Evolutionary conservation across 35 echinoderm and acorn worm genomes (phyloP).

Genomic region (Heliocidaris tuberculata): DNA sequence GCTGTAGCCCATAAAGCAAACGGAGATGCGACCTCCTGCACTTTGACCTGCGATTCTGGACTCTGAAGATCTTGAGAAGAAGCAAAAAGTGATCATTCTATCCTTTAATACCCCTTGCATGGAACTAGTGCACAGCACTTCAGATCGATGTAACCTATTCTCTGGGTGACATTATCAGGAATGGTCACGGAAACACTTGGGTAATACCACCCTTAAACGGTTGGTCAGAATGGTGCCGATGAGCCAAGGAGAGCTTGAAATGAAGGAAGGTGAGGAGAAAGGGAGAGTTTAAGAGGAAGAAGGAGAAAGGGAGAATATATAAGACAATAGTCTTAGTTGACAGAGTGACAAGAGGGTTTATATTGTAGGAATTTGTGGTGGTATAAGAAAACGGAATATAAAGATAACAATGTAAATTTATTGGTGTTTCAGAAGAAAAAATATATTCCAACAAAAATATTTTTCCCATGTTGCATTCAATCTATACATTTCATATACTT

Average conservation of each 20-base stretch:
- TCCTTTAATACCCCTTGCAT: background rate
- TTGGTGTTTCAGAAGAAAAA: too few species aligned
- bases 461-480: too few species aligned
- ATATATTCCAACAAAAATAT: too few species aligned
- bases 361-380: too few species aligned
- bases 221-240: background rate
- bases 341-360: too few species aligned
- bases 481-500: too few species aligned
- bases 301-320: background rate
- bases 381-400: too few species aligned
- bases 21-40: too few species aligned
- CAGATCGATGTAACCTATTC: background rate
- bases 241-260: background rate
- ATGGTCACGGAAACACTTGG: background rate
- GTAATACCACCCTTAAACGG: background rate
- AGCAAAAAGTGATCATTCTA: background rate
- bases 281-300: background rate
- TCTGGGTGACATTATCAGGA: background rate
- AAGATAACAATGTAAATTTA: too few species aligned
- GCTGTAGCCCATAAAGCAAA: too few species aligned
- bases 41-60: too few species aligned
- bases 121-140: background rate
- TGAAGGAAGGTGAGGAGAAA: background rate
- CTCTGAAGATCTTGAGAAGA: background rate
- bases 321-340: too few species aligned